phyloP scores from a whole-genome alignment of 30 jellyfish, hydroid and myxozoan genomes.

The Haliclystus octoradiatus region DNA sequence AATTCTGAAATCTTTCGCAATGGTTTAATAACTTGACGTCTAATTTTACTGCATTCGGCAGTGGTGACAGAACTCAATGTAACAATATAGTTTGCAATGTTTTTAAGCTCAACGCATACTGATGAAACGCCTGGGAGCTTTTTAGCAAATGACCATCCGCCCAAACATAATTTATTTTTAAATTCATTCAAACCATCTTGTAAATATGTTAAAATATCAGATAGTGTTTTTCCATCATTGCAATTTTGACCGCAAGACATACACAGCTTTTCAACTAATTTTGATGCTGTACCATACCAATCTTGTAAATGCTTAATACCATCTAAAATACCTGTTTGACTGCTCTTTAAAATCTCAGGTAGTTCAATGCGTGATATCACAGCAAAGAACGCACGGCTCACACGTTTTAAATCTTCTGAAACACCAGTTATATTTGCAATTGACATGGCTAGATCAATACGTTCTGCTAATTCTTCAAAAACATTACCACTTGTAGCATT shows the following conservation, averaged over 20 bases:
- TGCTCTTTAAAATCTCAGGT: constrained; percentile 32
- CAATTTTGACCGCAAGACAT: constrained; percentile 40
- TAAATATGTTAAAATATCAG: constrained; percentile 8
- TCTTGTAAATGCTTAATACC: constrained; percentile 49
- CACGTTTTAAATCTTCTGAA: constrained; percentile 42
- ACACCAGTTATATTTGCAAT: constrained; percentile 55
- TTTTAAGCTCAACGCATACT: constrained; percentile 21
- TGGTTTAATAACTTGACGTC: constrained; percentile 15
- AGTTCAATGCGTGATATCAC: constrained; percentile 45
- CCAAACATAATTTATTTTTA: constrained; percentile 13
- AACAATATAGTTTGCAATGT: constrained; percentile 3
- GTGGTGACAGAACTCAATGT: constrained; percentile 10
- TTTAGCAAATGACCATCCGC: constrained; percentile 9
- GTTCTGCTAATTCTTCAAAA: constrained; percentile 51
- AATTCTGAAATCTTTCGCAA: constrained; percentile 24
- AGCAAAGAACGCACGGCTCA: constrained; percentile 26
- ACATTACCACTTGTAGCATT: constrained; percentile 42
- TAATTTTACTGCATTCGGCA: constrained; percentile 29
- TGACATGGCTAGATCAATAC: constrained; percentile 59
- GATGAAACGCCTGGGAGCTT: neutral
- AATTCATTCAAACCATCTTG: constrained; percentile 17
- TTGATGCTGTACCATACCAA: constrained; percentile 66
- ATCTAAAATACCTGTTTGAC: constrained; percentile 35
- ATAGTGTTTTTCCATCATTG: constrained; percentile 19
- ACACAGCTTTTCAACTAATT: constrained; percentile 46